Percentiles rank a stretch among this genome's conserved stretches.
These are phyloP conservation scores for Meta bourneti DNA, from an alignment of 2,888 invertebrate genomes.

Conservation along the genomic window DNA sequence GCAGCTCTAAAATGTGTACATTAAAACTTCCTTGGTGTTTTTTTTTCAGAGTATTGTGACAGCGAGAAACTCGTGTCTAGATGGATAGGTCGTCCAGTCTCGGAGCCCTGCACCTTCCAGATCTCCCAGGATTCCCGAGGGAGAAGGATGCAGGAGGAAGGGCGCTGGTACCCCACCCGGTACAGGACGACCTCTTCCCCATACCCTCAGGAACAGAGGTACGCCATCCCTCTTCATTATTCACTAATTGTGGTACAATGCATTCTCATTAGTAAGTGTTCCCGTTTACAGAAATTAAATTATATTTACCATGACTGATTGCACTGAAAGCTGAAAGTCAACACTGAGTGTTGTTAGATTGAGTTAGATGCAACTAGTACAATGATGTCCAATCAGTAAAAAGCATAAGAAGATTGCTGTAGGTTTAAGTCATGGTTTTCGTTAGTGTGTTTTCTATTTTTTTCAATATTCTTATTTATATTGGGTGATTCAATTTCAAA, in stretches of 20 bases:
- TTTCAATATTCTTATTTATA: too few species aligned
- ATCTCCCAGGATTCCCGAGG: slow-evolving; percentile 31
- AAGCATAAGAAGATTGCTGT: too few species aligned
- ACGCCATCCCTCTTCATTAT: background rate
- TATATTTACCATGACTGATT: too few species aligned
- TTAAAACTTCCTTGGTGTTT: background rate
- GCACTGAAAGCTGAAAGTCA: too few species aligned
- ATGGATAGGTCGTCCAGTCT: slow-evolving; percentile 72
- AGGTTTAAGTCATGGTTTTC: too few species aligned
- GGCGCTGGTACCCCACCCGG: slow-evolving; percentile 64
- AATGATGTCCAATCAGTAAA: too few species aligned
- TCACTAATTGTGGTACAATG: background rate
- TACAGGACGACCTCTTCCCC: slow-evolving; percentile 56
- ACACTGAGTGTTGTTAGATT: too few species aligned
- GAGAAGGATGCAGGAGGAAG: slow-evolving; percentile 41
- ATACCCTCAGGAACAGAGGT: slow-evolving; percentile 67
- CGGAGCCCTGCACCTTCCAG: slow-evolving; percentile 69
- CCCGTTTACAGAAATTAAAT: too few species aligned
- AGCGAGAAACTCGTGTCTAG: slow-evolving; percentile 76
- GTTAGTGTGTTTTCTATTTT: too few species aligned
- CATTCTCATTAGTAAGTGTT: too few species aligned
- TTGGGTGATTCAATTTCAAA: too few species aligned
- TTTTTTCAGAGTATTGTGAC: slow-evolving; percentile 72
- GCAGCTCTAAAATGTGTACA: background rate
- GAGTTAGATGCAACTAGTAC: too few species aligned